phyloP scores from a whole-genome alignment of 2,888 invertebrate genomes.

The Heliothis peltigera region DNA sequence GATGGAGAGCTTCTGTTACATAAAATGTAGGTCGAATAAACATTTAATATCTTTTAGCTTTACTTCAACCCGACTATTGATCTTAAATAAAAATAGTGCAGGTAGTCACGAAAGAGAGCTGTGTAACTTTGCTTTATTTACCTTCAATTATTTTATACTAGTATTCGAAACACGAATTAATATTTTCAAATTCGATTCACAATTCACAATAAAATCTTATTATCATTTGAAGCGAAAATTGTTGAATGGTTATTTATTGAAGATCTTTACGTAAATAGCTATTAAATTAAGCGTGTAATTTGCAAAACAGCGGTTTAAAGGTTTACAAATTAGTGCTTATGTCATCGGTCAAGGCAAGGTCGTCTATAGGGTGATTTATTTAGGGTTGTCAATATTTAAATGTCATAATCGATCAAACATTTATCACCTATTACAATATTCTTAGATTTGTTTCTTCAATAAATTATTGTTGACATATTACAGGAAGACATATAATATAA shows the following conservation, averaged over 20 bases:
- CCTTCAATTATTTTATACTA: slow-evolving; percentile 24
- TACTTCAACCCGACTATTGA: slow-evolving; percentile 36
- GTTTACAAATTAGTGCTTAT: slow-evolving; percentile 27
- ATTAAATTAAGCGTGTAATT: slow-evolving; percentile 5
- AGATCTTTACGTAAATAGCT: background rate
- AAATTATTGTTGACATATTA: slow-evolving; percentile 44
- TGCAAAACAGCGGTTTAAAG: slow-evolving; percentile 1
- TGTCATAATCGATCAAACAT: background rate
- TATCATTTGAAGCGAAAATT: slow-evolving; percentile 1
- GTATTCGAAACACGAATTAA: slow-evolving; percentile 23
- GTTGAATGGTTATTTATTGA: slow-evolving; percentile 10
- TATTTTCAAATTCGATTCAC: slow-evolving; percentile 26
- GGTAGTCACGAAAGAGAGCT: slow-evolving; percentile 34
- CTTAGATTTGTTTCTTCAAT: background rate
- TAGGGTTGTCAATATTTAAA: slow-evolving; percentile 32
- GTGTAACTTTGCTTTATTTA: slow-evolving; percentile 16
- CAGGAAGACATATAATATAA: slow-evolving; percentile 39
- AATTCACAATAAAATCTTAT: slow-evolving; percentile 22
- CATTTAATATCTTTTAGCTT: slow-evolving; percentile 49
- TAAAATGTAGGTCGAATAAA: slow-evolving; percentile 61
- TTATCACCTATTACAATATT: background rate
- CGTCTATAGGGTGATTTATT: slow-evolving; percentile 11
- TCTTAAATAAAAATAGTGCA: slow-evolving; percentile 42
- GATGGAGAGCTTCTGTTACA: slow-evolving; percentile 57
- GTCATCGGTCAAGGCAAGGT: slow-evolving; percentile 32